A percentile compares a stretch with the other conserved stretches of the same genome.
phyloP scores from a whole-genome alignment of 1,140 invertebrate genomes.

The Lepidurus apus region DNA sequence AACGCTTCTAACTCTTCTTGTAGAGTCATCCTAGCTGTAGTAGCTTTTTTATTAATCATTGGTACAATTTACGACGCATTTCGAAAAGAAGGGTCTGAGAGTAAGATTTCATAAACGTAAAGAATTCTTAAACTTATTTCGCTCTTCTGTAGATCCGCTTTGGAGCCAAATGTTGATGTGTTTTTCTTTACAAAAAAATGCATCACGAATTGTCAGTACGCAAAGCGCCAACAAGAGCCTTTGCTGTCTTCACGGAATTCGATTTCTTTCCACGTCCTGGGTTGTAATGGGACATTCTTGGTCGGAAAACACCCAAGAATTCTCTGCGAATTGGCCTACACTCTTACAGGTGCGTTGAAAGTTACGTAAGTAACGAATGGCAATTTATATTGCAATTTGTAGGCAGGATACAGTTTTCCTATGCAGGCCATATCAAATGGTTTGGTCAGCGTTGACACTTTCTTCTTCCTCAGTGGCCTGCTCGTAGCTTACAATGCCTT shows the following conservation, averaged over 20 bases:
- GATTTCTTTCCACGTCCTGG: constrained; percentile 84
- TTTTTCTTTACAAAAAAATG: not conserved
- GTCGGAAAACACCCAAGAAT: constrained; percentile 32
- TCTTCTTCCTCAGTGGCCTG: constrained; percentile 62
- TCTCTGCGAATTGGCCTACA: constrained; percentile 23
- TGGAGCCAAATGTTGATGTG: not conserved
- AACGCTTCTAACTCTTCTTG: not conserved
- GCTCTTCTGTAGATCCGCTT: not conserved
- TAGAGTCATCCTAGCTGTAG: not conserved
- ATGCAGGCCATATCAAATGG: constrained; percentile 46
- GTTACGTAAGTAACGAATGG: constrained; percentile 28
- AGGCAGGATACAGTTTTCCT: not conserved
- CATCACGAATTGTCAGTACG: not conserved
- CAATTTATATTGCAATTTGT: not conserved
- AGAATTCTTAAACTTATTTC: not conserved
- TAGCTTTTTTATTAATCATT: not conserved
- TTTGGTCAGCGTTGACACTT: constrained; percentile 60
- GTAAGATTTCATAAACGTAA: no score
- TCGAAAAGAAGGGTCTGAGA: no score
- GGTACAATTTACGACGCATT: not conserved
- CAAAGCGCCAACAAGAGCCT: constrained; percentile 58
- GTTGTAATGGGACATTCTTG: constrained; percentile 86
- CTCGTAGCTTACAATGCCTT: constrained; percentile 56
- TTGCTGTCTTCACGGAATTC: constrained; percentile 70
- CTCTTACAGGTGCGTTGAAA: constrained; percentile 36